These are phyloP conservation scores for Hemichromis elongatus DNA, from an alignment of 2,113 vertebrate species.

Conservation along the genomic window DNA sequence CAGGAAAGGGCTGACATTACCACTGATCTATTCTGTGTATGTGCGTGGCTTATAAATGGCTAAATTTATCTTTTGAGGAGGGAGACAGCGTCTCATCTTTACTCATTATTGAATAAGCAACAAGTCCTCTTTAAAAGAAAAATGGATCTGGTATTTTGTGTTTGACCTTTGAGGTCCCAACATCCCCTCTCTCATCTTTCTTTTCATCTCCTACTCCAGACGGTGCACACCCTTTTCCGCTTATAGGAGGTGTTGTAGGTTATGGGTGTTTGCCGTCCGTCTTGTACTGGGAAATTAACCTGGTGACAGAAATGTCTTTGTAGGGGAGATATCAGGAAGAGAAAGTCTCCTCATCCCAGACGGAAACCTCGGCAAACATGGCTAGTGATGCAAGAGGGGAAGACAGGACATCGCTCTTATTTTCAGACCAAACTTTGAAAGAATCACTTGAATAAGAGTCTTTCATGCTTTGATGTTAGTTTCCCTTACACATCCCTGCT, in stretches of 20 bases:
- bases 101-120: conserved; percentile 10
- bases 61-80: conserved; percentile 9
- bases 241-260: conserved; percentile 4
- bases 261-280: conserved; percentile 40
- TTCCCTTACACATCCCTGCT: background rate
- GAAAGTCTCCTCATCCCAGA: conserved; percentile 15
- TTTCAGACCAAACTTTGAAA: conserved; percentile 1
- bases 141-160: conserved; percentile 26
- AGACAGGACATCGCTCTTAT: background rate
- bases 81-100: conserved; percentile 14
- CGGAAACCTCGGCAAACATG: conserved; percentile 56
- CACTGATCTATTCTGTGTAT: background rate
- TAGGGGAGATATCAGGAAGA: conserved; percentile 19
- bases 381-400: conserved; percentile 24
- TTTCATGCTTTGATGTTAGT: background rate
- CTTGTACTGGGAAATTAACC: conserved; percentile 62
- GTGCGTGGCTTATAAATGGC: conserved; percentile 17
- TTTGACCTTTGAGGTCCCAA: conserved; percentile 28
- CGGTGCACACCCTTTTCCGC: conserved; percentile 19
- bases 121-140: background rate
- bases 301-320: conserved; percentile 29
- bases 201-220: conserved; percentile 25
- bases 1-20: background rate
- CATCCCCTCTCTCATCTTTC: conserved; percentile 25
- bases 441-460: background rate